These are phyloP conservation scores for Dichetophora obliterata DNA, from an alignment of 2,888 invertebrate species.

Conservation along the genomic window DNA sequence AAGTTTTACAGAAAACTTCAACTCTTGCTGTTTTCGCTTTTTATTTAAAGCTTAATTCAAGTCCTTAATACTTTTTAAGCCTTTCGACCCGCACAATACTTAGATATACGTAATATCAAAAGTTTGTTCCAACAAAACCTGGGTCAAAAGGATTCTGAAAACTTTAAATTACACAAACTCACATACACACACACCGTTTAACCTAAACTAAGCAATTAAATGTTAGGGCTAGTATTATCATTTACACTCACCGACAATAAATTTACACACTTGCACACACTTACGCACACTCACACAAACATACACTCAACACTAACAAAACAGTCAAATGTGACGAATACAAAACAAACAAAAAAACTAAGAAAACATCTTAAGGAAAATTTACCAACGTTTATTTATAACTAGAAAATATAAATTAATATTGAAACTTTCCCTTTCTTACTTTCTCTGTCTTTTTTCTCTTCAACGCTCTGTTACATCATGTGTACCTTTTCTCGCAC, in stretches of 20 bases:
- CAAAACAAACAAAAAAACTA: neutral
- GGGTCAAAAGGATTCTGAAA: no score
- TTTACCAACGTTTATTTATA: neutral
- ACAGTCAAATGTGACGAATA: neutral
- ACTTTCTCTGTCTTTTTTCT: conserved; percentile 34
- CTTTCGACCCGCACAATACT: no score
- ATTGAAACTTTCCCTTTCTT: conserved; percentile 23
- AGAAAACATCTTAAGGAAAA: neutral
- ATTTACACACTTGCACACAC: neutral
- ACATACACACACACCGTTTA: neutral
- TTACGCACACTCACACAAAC: neutral
- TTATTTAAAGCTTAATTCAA: neutral
- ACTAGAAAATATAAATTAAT: conserved; percentile 24
- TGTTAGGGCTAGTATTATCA: conserved; percentile 5
- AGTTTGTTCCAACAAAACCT: no score
- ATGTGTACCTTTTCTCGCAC: neutral
- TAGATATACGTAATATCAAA: no score
- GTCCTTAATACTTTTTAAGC: neutral
- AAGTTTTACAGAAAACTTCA: no score
- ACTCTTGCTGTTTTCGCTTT: no score
- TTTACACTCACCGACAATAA: neutral
- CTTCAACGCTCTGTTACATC: neutral
- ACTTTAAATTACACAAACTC: neutral
- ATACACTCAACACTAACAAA: conserved; percentile 17
- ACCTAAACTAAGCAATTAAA: neutral